phyloP scores from a whole-genome alignment of 1,140 invertebrate species.

The Tetramorium alpestre region DNA sequence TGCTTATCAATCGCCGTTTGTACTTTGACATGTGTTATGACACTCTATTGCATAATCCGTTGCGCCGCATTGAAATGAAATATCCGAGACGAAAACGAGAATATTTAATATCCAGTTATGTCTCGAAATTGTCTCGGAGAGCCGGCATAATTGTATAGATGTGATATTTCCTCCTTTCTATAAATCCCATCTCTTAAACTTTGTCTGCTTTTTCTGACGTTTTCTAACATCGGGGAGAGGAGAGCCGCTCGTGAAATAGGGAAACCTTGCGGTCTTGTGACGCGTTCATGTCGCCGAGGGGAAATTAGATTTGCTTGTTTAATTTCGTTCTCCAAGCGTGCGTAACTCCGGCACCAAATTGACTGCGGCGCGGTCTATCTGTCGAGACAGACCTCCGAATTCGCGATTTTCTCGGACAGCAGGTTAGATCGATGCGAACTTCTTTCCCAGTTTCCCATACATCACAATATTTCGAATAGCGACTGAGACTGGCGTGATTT shows the following conservation, averaged over 20 bases:
- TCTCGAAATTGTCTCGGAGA: neutral
- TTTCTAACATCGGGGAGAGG: neutral
- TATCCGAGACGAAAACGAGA: neutral
- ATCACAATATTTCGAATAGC: neutral
- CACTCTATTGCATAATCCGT: neutral
- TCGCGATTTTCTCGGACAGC: conserved; percentile 2
- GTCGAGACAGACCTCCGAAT: neutral
- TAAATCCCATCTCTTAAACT: neutral
- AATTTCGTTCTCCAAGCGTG: conserved; percentile 45
- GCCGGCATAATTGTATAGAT: neutral
- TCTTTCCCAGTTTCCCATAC: neutral
- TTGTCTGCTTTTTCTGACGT: neutral
- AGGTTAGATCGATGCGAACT: neutral
- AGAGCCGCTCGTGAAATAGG: conserved; percentile 13
- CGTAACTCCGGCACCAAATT: conserved; percentile 46
- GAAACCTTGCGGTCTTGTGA: neutral
- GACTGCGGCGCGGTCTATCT: conserved; percentile 11
- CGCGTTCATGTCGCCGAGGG: conserved; percentile 3
- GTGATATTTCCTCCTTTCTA: neutral
- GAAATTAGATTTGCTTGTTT: conserved; percentile 54
- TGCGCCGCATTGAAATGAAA: neutral
- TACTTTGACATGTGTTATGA: neutral
- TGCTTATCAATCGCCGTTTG: neutral
- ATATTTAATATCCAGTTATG: conserved; percentile 7
- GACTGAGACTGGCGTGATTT: neutral